Conservation (phyloP, 1,140 invertebrate genomes). For the Drosophila busckii region DNA sequence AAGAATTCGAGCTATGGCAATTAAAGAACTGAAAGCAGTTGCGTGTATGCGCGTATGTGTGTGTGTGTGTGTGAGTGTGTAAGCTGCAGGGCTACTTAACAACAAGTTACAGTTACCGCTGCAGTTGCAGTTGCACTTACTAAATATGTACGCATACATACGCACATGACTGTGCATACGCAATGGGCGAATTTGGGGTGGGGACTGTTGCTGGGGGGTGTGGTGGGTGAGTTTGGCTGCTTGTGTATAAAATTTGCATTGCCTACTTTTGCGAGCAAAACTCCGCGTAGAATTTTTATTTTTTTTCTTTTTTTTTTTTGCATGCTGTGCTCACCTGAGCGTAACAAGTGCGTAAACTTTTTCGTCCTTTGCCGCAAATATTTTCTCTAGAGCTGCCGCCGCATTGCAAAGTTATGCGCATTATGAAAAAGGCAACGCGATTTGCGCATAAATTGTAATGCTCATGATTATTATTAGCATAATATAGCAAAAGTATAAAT, state of each 20-base stretch:
- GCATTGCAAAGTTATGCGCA: conserved; percentile 64
- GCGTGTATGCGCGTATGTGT: conserved; percentile 1
- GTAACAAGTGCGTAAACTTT: conserved; percentile 32
- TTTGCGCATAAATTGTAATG: conserved; percentile 54
- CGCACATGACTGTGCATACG: not conserved
- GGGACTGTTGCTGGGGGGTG: too few relatives aligned
- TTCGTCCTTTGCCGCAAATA: conserved; percentile 1
- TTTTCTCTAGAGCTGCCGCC: conserved; percentile 7
- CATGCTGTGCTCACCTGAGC: conserved; percentile 6
- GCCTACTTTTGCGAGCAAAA: conserved; percentile 59
- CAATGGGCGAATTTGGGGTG: too few relatives aligned
- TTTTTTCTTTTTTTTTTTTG: too few relatives aligned
- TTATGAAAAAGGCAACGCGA: conserved; percentile 42
- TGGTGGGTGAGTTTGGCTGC: not conserved
- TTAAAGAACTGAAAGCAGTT: too few relatives aligned
- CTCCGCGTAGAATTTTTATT: too few relatives aligned
- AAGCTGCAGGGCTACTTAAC: conserved; percentile 60
- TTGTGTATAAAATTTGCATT: conserved; percentile 41
- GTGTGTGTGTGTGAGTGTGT: conserved; percentile 30
- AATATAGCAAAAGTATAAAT: conserved; percentile 30
- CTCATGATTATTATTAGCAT: conserved; percentile 56
- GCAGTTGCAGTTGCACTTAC: conserved; percentile 34
- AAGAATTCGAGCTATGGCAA: too few relatives aligned
- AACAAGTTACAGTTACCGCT: conserved; percentile 63
- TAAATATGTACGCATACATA: conserved; percentile 24